Base-by-base conservation (phyloP, 37 sponge, comb jelly and placozoan species). In the Haliclona indistincta region DNA sequence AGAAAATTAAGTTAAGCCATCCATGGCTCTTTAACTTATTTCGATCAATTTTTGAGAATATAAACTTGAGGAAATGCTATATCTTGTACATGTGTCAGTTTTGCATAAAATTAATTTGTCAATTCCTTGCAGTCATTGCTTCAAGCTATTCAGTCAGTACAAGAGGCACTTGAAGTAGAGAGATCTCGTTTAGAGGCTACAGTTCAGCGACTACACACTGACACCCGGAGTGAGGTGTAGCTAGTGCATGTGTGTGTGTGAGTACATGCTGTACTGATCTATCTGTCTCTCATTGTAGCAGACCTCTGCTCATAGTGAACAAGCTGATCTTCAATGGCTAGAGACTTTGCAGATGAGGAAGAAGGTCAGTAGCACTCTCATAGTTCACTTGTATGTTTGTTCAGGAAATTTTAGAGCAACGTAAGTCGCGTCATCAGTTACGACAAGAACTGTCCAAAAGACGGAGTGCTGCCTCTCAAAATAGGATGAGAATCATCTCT, bases 401-500 rank as follows among this genome's bases (percentile, higher is more conserved):
- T n/a, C 51, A 93, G 88, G 89, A 85, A 43, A 40, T 96, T 1
- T 42, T 90, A 64, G 91, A 90, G 56, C 66, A 75, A 49, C 70
- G 75, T 11, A 63, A 73, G 38, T 44, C 71, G 39, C 63, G 97
- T 23, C 88, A 84, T 53, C 70, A 70, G 61, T 76, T 78, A 78
- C 74, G 68, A 53, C 73, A 71, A 49, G 90, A 96, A 71, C 72
- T 94, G 30, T 78, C 83, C 0, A 88, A 89, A 80, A 49, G 94
- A 58, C 66, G 92, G 23, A 93, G 94, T 80, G 86, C 83, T 40
- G 97, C 97, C 51, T 90, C 95, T 15, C 86, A 90, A 58, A 78
- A 96, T 64, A 79, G 95, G n/a, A 96, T 94, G 95, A 74, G 81
- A 32, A 89, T 96, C 76, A 94, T 96, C 51, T 81, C 89, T 13